Evolutionary conservation across 30 jellyfish, hydroid and myxozoan species (phyloP), one percentile per base, ranked within the genome.

Genomic region (Cassiopea xamachana): DNA sequence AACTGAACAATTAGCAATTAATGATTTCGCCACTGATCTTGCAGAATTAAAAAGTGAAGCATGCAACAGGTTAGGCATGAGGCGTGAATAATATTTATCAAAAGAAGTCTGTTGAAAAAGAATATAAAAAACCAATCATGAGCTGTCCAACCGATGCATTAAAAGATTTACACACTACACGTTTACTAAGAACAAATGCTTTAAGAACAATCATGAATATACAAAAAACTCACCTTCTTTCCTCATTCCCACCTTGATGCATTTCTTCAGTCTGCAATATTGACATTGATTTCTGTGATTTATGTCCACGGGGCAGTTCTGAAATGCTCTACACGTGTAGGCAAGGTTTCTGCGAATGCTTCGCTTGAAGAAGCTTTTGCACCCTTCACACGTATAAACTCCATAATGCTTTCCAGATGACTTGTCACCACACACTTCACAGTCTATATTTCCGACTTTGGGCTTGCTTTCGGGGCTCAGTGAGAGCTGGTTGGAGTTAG

Each of bases 351-450:
- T 84, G 44, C 98, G 90, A 8, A 94, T 87, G 77, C 98, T 94
- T 76, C 98, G 90, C 67, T 94, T 94, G 86, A 94, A 94, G 89
- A 94, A 94, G 68, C 98, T 94, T 70, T 94, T 94, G 92, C 98
- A 94, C 45, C 98, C 98, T 89, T 95, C 99, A 72, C 99, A 95
- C 15, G 99, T 95, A 77, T 86, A 91, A 19, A 95, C 99, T 9
- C 99, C 99, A 79, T 95, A 95, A 79, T 95, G 99, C 83, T 95
- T 95, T 44, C 99, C 99, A 0, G 99, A 95, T 2, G 98, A 90
- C 69, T 95, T 95, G 64, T 95, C 99, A 0, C 99, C 99, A 73
- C 99, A 95, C 19, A 95, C 99, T 44, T 93, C 95, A 71, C 99
- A 95, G 71, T 88, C 98, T 44, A 95, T 80, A 80, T 69, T 84